phyloP scores from a whole-genome alignment of 1,140 invertebrate genomes.

The Daktulosphaira vitifoliae region DNA sequence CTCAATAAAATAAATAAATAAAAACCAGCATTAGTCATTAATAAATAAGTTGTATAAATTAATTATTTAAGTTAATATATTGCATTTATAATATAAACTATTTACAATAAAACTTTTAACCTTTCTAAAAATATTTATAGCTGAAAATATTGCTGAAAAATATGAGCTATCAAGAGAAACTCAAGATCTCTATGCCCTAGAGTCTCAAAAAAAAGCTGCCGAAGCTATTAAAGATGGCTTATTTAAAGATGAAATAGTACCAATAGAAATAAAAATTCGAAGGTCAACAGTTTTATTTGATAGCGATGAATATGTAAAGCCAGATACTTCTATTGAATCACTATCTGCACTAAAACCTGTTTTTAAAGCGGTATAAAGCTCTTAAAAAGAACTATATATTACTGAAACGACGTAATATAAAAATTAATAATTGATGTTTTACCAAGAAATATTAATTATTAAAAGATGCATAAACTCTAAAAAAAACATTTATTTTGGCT shows the following conservation, averaged over 20 bases:
- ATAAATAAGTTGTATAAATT: not conserved
- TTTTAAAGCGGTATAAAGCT: constrained; percentile 51
- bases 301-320: constrained; percentile 61
- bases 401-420: no score
- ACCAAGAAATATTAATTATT: no score
- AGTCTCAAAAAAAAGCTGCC: constrained; percentile 63
- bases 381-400: no score
- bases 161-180: constrained; percentile 60
- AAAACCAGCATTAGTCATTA: not conserved
- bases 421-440: no score
- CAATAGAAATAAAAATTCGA: constrained; percentile 49
- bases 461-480: no score
- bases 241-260: constrained; percentile 65
- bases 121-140: constrained; percentile 43
- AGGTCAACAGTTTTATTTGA: constrained; percentile 47
- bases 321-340: constrained; percentile 50
- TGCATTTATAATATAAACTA: no score
- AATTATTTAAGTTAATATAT: constrained; percentile 31
- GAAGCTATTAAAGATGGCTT: constrained; percentile 53
- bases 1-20: no score
- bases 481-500: no score
- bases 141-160: constrained; percentile 69
- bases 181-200: constrained; percentile 65
- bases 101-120: constrained; percentile 17
- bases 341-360: constrained; percentile 54